These are phyloP conservation scores for Ferrisia virgata DNA, from an alignment of 2,888 invertebrate species.

Conservation along the genomic window DNA sequence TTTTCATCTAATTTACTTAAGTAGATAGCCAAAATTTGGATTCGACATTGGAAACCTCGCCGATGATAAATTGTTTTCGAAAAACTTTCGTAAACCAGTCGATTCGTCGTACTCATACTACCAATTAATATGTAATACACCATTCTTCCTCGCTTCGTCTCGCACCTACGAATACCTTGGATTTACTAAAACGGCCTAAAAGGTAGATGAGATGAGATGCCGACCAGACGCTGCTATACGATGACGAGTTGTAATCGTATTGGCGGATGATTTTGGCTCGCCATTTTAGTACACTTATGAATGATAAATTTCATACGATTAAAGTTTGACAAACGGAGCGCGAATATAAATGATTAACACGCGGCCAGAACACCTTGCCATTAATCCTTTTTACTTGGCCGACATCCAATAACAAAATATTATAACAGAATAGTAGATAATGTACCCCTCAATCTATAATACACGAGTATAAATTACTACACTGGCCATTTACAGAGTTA, in stretches of 20 bases:
- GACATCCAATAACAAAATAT: not conserved
- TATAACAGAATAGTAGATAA: not conserved
- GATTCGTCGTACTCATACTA: too few relatives aligned
- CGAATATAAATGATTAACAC: conserved; percentile 22
- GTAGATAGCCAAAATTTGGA: too few relatives aligned
- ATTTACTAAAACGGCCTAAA: not conserved
- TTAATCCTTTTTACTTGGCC: conserved; percentile 2
- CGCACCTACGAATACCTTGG: not conserved
- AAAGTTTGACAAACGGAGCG: conserved; percentile 23
- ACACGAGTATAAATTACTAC: too few relatives aligned
- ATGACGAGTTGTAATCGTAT: not conserved
- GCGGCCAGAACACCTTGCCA: not conserved
- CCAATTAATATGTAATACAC: too few relatives aligned
- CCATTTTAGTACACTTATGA: not conserved
- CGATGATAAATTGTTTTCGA: not conserved
- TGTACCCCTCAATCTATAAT: not conserved
- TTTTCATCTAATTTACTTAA: too few relatives aligned
- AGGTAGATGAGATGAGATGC: not conserved
- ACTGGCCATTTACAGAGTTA: not conserved
- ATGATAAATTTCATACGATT: not conserved
- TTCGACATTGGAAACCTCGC: not conserved
- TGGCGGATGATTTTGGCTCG: not conserved
- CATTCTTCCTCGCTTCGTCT: too few relatives aligned
- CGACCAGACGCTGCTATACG: too few relatives aligned
- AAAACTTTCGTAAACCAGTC: not conserved